Base-by-base conservation (phyloP, 2,888 invertebrate genomes). In the Romanomermis culicivorax region DNA sequence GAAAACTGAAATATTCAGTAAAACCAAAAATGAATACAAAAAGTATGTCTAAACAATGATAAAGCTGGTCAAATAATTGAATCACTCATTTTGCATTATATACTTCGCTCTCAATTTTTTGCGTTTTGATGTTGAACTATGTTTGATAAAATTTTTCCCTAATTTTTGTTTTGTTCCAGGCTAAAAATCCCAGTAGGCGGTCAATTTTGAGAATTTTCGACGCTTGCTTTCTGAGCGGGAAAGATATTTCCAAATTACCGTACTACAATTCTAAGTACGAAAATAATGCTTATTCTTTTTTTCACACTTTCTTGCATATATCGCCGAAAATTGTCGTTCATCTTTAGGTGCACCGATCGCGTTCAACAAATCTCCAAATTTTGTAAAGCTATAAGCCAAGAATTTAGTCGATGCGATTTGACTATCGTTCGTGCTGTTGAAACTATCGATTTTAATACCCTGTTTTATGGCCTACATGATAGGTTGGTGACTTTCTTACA, bases 181-280 rank as follows among this genome's bases (percentile, higher is more conserved):
- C 14, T 27, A 49, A 49, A 49, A 49, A 27, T 49, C 27, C 7
- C 11, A 25, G 23, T n/a, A 4, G 50, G 4, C 4, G 3, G 11
- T 14, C 42, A 14, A 25, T 42, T 24, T 42, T 66, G 20, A 58
- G 63, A 20, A 61, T 66, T 26, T 29, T 64, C 30, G 66, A 66
- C 52, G 66, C 64, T 1, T 63, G 62, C 1, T 60, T 61, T 7
- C 57, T 66, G 4, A 58, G 58, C 45, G 66, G 65, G 14, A 64
- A 66, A 54, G 57, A 64, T 57, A 58, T 66, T 2, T 56, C 61
- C 36, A 36, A 36, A 7, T 36, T 36, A 17, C 36, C 36, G 36
- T 36, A 17, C 36, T 36, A 36, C 36, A 36, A 17, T 7, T 36
- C 36, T 11, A 36, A 11, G 36, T 17, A 7, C 11, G 11, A 36